A percentile compares a stretch with the other conserved stretches of the same genome.
These are phyloP conservation scores for Athetis lepigone DNA, from an alignment of 2,888 invertebrate genomes.

Conservation along the genomic window DNA sequence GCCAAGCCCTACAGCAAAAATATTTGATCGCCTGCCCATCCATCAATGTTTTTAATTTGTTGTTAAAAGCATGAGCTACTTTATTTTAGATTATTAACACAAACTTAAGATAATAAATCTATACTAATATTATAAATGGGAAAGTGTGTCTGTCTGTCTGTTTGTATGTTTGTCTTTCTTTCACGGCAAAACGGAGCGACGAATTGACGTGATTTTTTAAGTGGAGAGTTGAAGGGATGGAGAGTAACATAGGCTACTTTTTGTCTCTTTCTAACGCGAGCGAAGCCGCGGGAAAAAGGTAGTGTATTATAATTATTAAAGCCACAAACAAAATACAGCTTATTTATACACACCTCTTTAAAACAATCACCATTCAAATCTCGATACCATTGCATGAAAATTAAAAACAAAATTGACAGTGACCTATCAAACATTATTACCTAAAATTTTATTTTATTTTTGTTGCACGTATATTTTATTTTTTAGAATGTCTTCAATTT, in stretches of 20 bases:
- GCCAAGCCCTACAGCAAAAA: conserved; percentile 33
- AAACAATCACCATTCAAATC: neutral
- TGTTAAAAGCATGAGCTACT: conserved; percentile 55
- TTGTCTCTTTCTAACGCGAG: too few species aligned
- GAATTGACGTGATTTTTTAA: too few species aligned
- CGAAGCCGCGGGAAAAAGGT: too few species aligned
- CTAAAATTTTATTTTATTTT: conserved; percentile 45
- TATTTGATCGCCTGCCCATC: conserved; percentile 71
- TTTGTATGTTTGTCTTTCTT: too few species aligned
- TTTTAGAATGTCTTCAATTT: conserved; percentile 55
- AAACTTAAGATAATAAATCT: conserved; percentile 30
- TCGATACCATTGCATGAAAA: neutral
- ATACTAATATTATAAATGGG: conserved; percentile 6
- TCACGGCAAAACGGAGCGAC: too few species aligned
- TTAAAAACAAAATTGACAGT: conserved; percentile 49
- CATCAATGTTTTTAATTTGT: conserved; percentile 72
- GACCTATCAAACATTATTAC: conserved; percentile 36
- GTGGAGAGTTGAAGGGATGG: too few species aligned
- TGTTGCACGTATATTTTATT: conserved; percentile 41
- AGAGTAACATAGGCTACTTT: too few species aligned
- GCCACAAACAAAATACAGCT: conserved; percentile 14
- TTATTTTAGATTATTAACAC: conserved; percentile 24
- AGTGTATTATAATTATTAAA: too few species aligned
- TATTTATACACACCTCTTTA: neutral
- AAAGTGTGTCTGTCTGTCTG: too few species aligned